Conservation (phyloP, 1,140 invertebrate genomes). For the Sycobia sp. region DNA sequence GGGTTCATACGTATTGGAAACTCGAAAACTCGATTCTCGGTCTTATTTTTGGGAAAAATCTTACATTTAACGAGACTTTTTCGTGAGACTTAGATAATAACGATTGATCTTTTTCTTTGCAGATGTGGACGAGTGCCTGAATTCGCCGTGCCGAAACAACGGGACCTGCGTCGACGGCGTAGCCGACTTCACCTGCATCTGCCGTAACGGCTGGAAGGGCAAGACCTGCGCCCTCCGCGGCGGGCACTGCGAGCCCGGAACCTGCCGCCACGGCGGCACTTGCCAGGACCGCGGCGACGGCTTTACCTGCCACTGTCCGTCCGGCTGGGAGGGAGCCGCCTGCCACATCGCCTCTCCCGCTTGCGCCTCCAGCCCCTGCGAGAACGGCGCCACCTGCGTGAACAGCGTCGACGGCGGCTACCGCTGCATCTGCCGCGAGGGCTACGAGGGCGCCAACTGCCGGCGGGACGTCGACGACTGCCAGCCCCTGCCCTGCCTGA, state of each 20-base stretch:
- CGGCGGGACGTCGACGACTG: conserved; percentile 72
- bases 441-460: conserved; percentile 69
- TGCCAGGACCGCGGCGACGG: conserved; percentile 71
- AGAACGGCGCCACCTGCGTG: conserved; percentile 78
- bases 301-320: conserved; percentile 68
- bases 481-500: conserved; percentile 70
- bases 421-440: conserved; percentile 71
- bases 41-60: too few relatives aligned
- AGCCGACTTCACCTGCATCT: conserved; percentile 76
- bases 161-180: conserved; percentile 77
- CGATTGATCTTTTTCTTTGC: conserved; percentile 26
- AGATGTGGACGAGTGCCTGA: conserved; percentile 83
- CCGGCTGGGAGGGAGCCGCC: conserved; percentile 69
- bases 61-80: too few relatives aligned
- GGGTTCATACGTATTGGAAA: too few relatives aligned
- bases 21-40: too few relatives aligned
- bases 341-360: conserved; percentile 77
- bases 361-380: conserved; percentile 72
- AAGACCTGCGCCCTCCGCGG: conserved; percentile 73
- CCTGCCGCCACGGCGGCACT: conserved; percentile 70
- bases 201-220: conserved; percentile 80
- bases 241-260: conserved; percentile 69
- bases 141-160: conserved; percentile 76
- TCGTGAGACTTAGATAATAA: not conserved
- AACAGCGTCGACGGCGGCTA: conserved; percentile 73